phyloP scores from a whole-genome alignment of 2,888 invertebrate species.

The Aleiodes testaceus region DNA sequence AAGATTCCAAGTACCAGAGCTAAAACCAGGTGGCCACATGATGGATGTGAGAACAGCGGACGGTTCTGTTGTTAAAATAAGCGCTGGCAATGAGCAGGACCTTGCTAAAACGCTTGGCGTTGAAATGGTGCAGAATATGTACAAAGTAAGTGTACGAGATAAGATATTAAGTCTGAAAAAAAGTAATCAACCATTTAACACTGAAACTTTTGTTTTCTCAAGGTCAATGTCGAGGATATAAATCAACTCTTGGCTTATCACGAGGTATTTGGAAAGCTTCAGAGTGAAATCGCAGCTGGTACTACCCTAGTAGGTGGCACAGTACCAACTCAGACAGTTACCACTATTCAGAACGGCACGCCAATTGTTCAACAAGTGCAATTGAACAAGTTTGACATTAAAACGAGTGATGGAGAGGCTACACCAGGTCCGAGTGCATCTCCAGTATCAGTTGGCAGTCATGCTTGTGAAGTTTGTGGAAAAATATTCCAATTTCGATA shows the following conservation, averaged over 20 bases:
- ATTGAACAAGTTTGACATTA: slow-evolving; percentile 71
- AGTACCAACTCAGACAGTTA: slow-evolving; percentile 70
- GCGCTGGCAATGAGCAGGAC: slow-evolving; percentile 79
- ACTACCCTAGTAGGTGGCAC: slow-evolving; percentile 72
- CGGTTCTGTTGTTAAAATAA: slow-evolving; percentile 84
- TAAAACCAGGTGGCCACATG: slow-evolving; percentile 73
- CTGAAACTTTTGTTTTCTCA: not conserved
- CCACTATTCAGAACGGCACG: slow-evolving; percentile 70
- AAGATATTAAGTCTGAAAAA: not conserved
- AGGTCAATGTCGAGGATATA: slow-evolving; percentile 85
- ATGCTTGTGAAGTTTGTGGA: slow-evolving; percentile 88
- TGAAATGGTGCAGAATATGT: slow-evolving; percentile 87
- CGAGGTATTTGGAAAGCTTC: slow-evolving; percentile 86
- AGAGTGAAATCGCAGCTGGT: slow-evolving; percentile 75
- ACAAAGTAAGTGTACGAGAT: slow-evolving; percentile 75
- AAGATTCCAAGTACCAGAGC: slow-evolving; percentile 73
- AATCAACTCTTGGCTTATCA: slow-evolving; percentile 90
- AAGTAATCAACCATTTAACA: not conserved
- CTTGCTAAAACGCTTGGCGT: slow-evolving; percentile 78
- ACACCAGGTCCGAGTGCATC: slow-evolving; percentile 75
- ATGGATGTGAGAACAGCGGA: slow-evolving; percentile 80
- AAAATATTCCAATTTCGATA: slow-evolving; percentile 91
- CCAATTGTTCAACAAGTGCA: slow-evolving; percentile 70
- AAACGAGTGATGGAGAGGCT: slow-evolving; percentile 68
- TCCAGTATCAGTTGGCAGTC: slow-evolving; percentile 78